Base-by-base conservation (phyloP, 2,888 invertebrate genomes). In the Eristalis tenax region DNA sequence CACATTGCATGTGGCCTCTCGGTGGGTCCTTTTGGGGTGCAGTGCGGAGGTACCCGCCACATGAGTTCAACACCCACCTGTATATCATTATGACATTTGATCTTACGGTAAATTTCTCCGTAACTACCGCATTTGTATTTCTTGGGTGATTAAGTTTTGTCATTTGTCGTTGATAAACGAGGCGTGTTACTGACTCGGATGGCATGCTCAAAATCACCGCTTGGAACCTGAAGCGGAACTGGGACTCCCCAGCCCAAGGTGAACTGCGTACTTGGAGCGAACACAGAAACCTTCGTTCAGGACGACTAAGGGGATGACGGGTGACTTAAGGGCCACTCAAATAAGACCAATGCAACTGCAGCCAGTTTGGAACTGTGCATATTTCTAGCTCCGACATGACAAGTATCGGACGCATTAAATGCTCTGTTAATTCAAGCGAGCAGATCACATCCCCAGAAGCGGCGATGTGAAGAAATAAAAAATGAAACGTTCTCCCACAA, bases 111-210 rank as follows among this genome's bases (percentile, higher is more conserved):
- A 85, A 85, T 85, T 81, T 81, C 63, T 75, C 63, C 70, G 75
- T 71, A 82, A 82, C 82, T 78, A 82, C 70, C 73, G 65, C 82
- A 75, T 63, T 66, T 70, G 78, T 71, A 86, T 86, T 86, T 65
- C 78, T 70, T 78, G 86, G 82, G 70, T 86, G 86, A 86, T 86
- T 86, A 86, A 86, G 78, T 82, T 82, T 78, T 71, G 82, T 82
- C 86, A 86, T 86, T 86, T 86, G 78, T 86, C 86, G 83, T 83
- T 56, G 77, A 76, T 65, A 69, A 83, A 74, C 59, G 68, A 78
- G 74, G 26, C 68, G 43, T 26, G 23, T 26, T 59, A 26, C 26
- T 59, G 59, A 23, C 59, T 59, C 23, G 13, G 57, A 26, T 28
- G 26, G 59, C 26, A 26, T 3, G 59, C 59, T 13, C 13, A 0